Evolutionary conservation across 2,888 invertebrate genomes (phyloP).

Genomic region (Dromius quadrimaculatus): DNA sequence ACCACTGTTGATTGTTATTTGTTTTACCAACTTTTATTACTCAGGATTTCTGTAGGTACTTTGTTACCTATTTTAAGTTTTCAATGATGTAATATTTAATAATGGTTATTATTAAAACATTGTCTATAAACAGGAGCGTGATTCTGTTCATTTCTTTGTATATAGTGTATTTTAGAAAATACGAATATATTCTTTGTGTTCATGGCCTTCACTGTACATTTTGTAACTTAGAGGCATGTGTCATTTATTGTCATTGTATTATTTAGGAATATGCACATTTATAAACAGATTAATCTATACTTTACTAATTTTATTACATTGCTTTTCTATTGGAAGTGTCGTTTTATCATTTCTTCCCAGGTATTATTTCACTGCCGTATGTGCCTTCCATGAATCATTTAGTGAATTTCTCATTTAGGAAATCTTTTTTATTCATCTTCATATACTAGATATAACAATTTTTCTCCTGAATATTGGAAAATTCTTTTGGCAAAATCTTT

Average conservation of each 20-base stretch:
- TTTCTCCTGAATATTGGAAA: no score
- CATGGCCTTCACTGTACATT: slow-evolving; percentile 52
- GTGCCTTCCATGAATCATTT: slow-evolving; percentile 48
- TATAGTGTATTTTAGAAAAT: slow-evolving; percentile 30
- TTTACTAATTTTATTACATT: slow-evolving; percentile 52
- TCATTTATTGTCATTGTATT: slow-evolving; percentile 51
- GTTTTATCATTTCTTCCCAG: slow-evolving; percentile 34
- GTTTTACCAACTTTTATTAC: slow-evolving; percentile 49
- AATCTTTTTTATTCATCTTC: no score
- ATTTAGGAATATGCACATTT: slow-evolving; percentile 51
- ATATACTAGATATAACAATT: no score
- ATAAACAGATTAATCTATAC: slow-evolving; percentile 49
- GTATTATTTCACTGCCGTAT: slow-evolving; percentile 50
- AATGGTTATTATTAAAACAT: slow-evolving; percentile 29
- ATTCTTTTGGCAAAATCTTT: no score
- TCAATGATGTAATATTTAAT: slow-evolving; percentile 31
- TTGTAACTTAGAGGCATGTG: slow-evolving; percentile 49
- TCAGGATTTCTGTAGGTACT: slow-evolving; percentile 48
- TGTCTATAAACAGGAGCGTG: slow-evolving; percentile 46
- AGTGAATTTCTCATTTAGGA: slow-evolving; percentile 24
- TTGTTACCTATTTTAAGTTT: slow-evolving; percentile 41
- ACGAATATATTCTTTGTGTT: slow-evolving; percentile 47
- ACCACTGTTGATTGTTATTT: slow-evolving; percentile 39
- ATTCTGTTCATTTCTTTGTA: slow-evolving; percentile 45
- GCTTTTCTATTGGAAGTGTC: slow-evolving; percentile 50